Conservation (phyloP, 2,888 invertebrate species). For the Cynaeus angustus region DNA sequence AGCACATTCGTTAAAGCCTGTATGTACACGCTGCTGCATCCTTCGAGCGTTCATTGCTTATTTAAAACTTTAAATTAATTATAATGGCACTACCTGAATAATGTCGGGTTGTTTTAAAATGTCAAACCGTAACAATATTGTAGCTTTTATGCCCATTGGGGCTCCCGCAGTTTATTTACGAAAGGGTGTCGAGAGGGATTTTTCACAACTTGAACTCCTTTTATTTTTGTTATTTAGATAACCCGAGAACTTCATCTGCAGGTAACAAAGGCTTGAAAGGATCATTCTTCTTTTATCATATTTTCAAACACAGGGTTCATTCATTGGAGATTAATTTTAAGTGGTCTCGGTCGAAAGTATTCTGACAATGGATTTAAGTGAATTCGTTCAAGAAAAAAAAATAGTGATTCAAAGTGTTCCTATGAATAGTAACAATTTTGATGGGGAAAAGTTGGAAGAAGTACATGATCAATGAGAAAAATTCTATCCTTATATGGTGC, state of each 20-base stretch:
- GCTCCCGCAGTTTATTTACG: conserved; percentile 26
- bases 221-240: conserved; percentile 36
- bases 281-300: conserved; percentile 11
- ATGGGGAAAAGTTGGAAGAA: too few species aligned
- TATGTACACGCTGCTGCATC: conserved; percentile 28
- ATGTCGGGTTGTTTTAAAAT: neutral
- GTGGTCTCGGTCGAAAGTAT: neutral
- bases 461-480: too few species aligned
- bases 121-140: too few species aligned
- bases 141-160: too few species aligned
- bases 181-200: too few species aligned
- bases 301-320: conserved; percentile 21
- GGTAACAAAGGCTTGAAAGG: conserved; percentile 32
- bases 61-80: conserved; percentile 33
- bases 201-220: neutral
- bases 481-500: too few species aligned
- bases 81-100: conserved; percentile 20
- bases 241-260: conserved; percentile 20
- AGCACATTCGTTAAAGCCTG: conserved; percentile 29
- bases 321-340: conserved; percentile 28
- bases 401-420: too few species aligned
- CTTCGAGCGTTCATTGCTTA: conserved; percentile 15
- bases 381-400: neutral
- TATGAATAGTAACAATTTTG: too few species aligned
- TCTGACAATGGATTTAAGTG: neutral